phyloP scores from a whole-genome alignment of 1,140 invertebrate genomes.

The Listronotus oregonensis region DNA sequence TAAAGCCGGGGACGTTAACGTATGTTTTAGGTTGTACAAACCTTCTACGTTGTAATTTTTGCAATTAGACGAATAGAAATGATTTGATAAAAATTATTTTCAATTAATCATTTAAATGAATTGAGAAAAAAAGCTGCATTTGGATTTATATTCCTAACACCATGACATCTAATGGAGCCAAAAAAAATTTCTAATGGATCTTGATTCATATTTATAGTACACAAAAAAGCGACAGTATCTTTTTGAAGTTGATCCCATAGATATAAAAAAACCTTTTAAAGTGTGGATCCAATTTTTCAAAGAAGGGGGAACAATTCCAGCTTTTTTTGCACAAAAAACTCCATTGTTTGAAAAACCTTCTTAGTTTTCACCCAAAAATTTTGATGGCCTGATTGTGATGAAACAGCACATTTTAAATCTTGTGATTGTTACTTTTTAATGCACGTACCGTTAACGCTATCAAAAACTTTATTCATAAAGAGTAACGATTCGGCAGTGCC shows the following conservation, averaged over 20 bases:
- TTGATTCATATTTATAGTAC: conserved; percentile 24
- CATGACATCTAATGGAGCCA: too few relatives aligned
- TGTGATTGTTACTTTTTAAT: background rate
- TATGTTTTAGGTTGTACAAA: too few relatives aligned
- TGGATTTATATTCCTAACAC: too few relatives aligned
- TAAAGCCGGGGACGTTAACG: too few relatives aligned
- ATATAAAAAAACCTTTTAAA: conserved; percentile 12
- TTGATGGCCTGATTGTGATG: background rate
- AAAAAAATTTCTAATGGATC: conserved; percentile 34
- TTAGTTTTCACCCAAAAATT: too few relatives aligned
- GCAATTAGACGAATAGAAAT: too few relatives aligned
- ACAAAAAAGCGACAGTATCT: conserved; percentile 21
- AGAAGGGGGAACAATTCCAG: conserved; percentile 8
- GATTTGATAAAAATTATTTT: too few relatives aligned
- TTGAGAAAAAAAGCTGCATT: conserved; percentile 16
- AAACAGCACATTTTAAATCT: background rate
- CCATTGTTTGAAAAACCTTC: background rate
- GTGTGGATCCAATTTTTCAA: conserved; percentile 29
- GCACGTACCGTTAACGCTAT: conserved; percentile 16
- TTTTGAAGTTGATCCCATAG: conserved; percentile 23
- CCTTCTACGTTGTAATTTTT: too few relatives aligned
- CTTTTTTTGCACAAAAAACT: background rate
- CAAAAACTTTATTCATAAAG: conserved; percentile 26
- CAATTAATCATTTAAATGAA: conserved; percentile 23
- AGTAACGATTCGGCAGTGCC: background rate